Evolutionary conservation across 2,888 invertebrate genomes (phyloP).

Genomic region (Apotomis betuletana): DNA sequence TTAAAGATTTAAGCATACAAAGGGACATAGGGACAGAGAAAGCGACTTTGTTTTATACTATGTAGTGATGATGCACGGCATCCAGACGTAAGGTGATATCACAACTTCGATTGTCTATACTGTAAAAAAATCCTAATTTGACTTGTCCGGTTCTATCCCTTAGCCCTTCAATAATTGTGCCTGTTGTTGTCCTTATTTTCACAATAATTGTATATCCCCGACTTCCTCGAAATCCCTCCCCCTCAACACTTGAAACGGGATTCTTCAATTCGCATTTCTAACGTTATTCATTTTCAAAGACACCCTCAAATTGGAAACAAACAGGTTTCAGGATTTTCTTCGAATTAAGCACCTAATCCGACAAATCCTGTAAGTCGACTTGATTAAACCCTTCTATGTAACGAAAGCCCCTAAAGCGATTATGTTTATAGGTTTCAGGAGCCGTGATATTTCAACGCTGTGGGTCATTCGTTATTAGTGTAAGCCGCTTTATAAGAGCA

Average conservation of each 20-base stretch:
- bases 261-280: neutral
- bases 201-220: too few species aligned
- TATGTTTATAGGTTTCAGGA: conserved; percentile 36
- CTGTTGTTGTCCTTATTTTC: too few species aligned
- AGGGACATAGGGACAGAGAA: too few species aligned
- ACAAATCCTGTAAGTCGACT: conserved; percentile 43
- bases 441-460: conserved; percentile 19
- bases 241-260: neutral
- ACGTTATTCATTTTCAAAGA: conserved; percentile 1
- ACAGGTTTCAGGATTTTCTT: conserved; percentile 32
- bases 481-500: conserved; percentile 10
- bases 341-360: conserved; percentile 42
- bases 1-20: too few species aligned
- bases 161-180: too few species aligned
- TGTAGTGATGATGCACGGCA: too few species aligned
- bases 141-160: too few species aligned
- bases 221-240: too few species aligned
- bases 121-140: too few species aligned
- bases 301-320: conserved; percentile 16
- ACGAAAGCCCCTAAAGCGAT: conserved; percentile 40
- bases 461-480: conserved; percentile 15
- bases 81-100: too few species aligned
- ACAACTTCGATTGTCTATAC: too few species aligned
- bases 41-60: too few species aligned
- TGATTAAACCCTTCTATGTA: conserved; percentile 46